Evolutionary conservation across 2,113 vertebrate species (phyloP), one percentile per base, ranked within the genome.

Genomic region (Fregetta grallaria): DNA sequence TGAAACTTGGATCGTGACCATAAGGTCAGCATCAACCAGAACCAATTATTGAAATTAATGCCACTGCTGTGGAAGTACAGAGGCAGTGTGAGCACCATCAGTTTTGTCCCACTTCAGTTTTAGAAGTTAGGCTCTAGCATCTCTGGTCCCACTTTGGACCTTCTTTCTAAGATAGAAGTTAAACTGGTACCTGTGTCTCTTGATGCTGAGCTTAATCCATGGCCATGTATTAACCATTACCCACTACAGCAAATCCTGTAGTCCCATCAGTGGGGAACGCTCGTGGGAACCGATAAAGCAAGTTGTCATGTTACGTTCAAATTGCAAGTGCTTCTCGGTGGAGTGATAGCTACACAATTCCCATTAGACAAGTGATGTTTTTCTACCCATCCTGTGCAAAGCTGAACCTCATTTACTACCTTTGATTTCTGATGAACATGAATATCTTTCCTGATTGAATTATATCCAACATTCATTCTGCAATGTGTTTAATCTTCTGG

Each of bases 141-240:
- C 21, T 50, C 20, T 68, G 36, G 25, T 86, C 12, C 15, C 26
- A 45, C 16, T 71, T 36, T 86, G 40, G 19, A 45, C 17, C 4
- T 79, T 62, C 22, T 80, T 79, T 42, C 25, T 56, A 32, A 65
- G 18, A 36, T 2, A 30, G 38, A 63, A 52, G 1, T 77, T 75
- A 42, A 86, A 42, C 2, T 4, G 5, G 1, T 7, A 27, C 0
- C 0, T 0, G 1, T 30, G 15, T 58, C 22, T 70, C 22, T 9
- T 9, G 6, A 6, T 49, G 17, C 17, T 0, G 6, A 12, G 20
- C 30, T 59, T 59, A 34, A 70, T 53, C 36, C 3, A 2, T 47
- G 73, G 14, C 42, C 23, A 3, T 55, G 21, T 74, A 4, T 59
- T 71, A 2, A 2, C 42, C 44, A 20, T 66, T 67, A 84, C 26